Evolutionary conservation across 2,888 invertebrate genomes (phyloP).

Genomic region (Marronus borbonicus): DNA sequence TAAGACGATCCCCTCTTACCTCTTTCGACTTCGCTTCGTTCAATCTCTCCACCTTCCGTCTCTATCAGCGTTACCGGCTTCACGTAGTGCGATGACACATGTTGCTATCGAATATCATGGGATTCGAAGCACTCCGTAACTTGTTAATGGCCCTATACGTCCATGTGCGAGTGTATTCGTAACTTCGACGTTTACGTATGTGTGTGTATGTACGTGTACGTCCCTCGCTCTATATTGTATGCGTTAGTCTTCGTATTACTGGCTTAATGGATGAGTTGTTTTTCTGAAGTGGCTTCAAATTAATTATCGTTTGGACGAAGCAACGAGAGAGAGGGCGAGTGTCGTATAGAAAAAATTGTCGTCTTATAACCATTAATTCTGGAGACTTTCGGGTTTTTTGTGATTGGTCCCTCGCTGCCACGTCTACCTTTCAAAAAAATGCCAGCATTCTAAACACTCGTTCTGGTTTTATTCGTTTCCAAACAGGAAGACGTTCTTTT

Average conservation of each 20-base stretch:
- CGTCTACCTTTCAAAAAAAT: conserved; percentile 55
- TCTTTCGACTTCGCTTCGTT: conserved; percentile 30
- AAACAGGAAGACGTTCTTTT: conserved; percentile 48
- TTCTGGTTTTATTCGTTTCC: conserved; percentile 44
- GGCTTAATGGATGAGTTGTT: conserved; percentile 68
- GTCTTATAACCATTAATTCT: conserved; percentile 55
- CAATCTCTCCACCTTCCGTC: conserved; percentile 33
- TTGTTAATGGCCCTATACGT: conserved; percentile 54
- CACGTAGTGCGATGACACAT: conserved; percentile 58
- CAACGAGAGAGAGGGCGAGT: background rate
- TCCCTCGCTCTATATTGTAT: conserved; percentile 37
- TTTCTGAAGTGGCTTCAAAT: conserved; percentile 68
- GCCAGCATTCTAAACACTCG: conserved; percentile 49
- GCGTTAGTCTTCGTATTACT: conserved; percentile 51
- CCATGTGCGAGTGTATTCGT: conserved; percentile 14
- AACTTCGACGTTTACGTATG: background rate
- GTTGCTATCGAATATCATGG: conserved; percentile 61
- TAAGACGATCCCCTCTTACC: conserved; percentile 28
- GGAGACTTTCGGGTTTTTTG: conserved; percentile 51
- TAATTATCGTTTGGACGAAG: conserved; percentile 60
- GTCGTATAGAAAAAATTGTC: conserved; percentile 52
- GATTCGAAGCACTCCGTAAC: conserved; percentile 55
- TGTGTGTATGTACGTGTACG: conserved; percentile 45
- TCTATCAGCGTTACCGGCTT: conserved; percentile 47
- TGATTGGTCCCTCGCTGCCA: conserved; percentile 28